These are phyloP conservation scores for Yponomeuta malinellus DNA, from an alignment of 2,888 invertebrate genomes.

Conservation along the genomic window DNA sequence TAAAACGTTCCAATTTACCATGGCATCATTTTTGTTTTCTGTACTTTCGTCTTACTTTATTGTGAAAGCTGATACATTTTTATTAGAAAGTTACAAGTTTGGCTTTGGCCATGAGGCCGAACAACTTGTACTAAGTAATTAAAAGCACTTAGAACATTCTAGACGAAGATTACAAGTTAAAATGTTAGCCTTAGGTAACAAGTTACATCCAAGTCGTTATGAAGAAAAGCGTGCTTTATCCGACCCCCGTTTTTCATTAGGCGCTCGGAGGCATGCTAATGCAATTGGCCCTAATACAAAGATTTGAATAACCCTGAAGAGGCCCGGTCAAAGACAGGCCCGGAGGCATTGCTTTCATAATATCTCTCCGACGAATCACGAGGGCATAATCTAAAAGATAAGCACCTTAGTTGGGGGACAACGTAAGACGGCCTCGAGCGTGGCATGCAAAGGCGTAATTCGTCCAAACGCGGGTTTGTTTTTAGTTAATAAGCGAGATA, in stretches of 20 bases:
- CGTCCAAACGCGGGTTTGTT: slow-evolving; percentile 7
- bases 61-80: no score
- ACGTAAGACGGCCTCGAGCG: slow-evolving; percentile 21
- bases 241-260: slow-evolving; percentile 1
- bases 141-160: neutral
- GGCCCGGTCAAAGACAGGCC: slow-evolving; percentile 41
- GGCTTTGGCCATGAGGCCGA: neutral
- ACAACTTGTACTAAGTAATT: neutral
- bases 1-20: neutral
- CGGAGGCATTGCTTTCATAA: slow-evolving; percentile 53
- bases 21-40: neutral
- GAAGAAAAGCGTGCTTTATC: neutral
- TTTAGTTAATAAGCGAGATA: slow-evolving; percentile 5
- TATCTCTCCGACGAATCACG: slow-evolving; percentile 54
- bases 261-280: slow-evolving; percentile 34
- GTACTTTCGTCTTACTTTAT: neutral
- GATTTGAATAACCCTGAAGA: slow-evolving; percentile 40
- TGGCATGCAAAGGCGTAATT: slow-evolving; percentile 11
- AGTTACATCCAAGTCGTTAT: neutral
- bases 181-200: neutral
- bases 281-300: slow-evolving; percentile 48
- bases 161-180: neutral
- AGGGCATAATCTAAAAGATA: slow-evolving; percentile 53
- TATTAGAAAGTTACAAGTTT: no score
- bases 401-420: slow-evolving; percentile 47